Base-by-base conservation (phyloP, 2,113 vertebrate genomes). In the Ceuthmochares aereus region DNA sequence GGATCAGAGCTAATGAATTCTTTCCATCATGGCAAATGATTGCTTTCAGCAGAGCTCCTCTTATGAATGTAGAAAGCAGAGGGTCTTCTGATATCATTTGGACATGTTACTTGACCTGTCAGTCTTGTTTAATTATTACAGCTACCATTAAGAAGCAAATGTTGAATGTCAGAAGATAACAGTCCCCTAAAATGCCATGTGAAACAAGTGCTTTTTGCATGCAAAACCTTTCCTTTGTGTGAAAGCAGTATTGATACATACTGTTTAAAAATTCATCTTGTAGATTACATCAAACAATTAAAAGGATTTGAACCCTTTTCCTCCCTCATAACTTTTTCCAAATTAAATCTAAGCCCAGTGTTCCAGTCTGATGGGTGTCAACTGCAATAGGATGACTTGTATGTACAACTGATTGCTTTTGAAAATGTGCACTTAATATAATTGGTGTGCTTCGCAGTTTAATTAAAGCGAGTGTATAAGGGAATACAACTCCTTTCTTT, bases 51-150 rank as follows among this genome's bases (percentile, higher is more conserved):
- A 85, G 59, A 84, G 67, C 42, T 95, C 26, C 37, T 84, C 47
- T 51, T 83, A 34, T 10, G 52, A 83, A 16, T 62, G 34, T 20
- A 93, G 78, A 81, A 88, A 84, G 49, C 60, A 58, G 49, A 94
- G 63, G 12, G 26, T 52, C 25, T 3, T 4, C 79, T 93, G 80
- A 49, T 91, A 42, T 81, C 87, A 84, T 91, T 93, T 95, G 92
- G 87, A 77, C 73, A 87, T 74, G 43, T 94, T 91, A 73, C 70
- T 85, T 69, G 86, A 45, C 72, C 82, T 92, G 90, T 90, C 62
- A 86, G 74, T 78, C 89, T 95, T 82, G n/a, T 87, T 89, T 85
- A 93, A 54, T 93, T 95, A 91, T 94, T 89, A 76, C 43, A 88
- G 69, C 43, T 95, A 81, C 45, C 72, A 87, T 81, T 95, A 86